Evolutionary conservation across 2,797 vertebrate species (phyloP), one percentile per base, ranked within the genome.

Genomic region (Enteromius mattozi): DNA sequence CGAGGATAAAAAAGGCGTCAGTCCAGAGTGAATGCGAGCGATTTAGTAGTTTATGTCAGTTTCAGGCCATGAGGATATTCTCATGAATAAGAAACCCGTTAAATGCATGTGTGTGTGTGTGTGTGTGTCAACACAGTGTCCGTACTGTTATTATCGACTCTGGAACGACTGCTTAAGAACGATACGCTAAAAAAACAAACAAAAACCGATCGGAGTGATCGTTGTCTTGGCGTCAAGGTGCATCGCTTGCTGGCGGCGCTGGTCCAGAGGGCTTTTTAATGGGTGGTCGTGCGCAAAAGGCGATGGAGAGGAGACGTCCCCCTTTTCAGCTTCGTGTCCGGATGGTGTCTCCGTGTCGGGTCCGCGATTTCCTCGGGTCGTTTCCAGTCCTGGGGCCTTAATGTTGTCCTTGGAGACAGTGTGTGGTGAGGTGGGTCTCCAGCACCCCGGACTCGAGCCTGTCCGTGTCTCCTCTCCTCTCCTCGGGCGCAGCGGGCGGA

Each of bases 391-490:
- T 42, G 68, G 87, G 56, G 69, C 37, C 69, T 71, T 3, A 63
- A 16, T 27, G 35, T 47, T 66, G 66, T 87, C 87, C 82, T 49
- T 69, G 91, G 93, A 93, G 92, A 91, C 88, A 13, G 91, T 78
- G 90, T 88, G 85, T 89, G 90, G 88, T 90, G 89, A 90, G 91
- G 88, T 90, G 84, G 75, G 92, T 93, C 91, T 93, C 92, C 92
- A 86, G 87, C 92, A 91, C 90, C 92, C 94, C 93, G 92, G 93
- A 95, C 94, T 92, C 88, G 92, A 94, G 93, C 92, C 94, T 93
- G 93, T 93, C 94, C 93, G 93, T 93, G 93, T 88, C 86, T 90
- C 90, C 66, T 81, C 80, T 81, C 86, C 87, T 86, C 83, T 90
- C 86, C 88, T 86, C 82, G 80, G 85, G 84, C 86, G 88, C 87